phyloP scores from a whole-genome alignment of 2,113 vertebrate species.

The Thomomys bottae region DNA sequence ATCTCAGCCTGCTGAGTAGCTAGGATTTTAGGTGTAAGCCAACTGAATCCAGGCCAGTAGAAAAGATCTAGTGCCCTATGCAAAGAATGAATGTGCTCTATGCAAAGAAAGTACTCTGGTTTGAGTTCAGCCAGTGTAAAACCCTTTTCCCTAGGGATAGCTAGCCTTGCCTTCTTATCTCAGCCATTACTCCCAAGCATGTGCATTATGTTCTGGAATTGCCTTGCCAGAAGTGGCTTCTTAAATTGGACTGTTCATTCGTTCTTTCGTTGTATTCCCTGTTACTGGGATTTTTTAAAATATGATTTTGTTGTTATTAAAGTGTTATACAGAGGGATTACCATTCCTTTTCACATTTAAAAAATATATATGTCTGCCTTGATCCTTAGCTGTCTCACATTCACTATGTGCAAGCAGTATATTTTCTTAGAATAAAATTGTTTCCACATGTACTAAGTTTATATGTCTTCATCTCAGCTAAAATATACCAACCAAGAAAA shows the following conservation, averaged over 20 bases:
- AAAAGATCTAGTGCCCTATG: too few relatives aligned
- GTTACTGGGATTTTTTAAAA: too few relatives aligned
- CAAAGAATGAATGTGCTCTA: background rate
- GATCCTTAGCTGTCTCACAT: background rate
- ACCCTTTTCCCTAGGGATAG: background rate
- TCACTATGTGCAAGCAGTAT: slow-evolving; percentile 18
- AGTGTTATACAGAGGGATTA: background rate
- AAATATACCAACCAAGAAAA: slow-evolving; percentile 12
- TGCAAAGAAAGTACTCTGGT: slow-evolving; percentile 29
- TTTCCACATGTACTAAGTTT: background rate
- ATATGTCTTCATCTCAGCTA: background rate
- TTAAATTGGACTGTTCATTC: background rate
- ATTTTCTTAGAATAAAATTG: slow-evolving; percentile 18
- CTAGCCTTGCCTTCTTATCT: background rate
- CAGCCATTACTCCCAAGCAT: background rate
- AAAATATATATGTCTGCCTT: background rate
- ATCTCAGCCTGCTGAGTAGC: too few relatives aligned
- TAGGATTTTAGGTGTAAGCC: too few relatives aligned
- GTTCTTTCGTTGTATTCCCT: background rate
- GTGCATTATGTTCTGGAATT: background rate
- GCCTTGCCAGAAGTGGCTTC: background rate
- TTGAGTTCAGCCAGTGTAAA: background rate
- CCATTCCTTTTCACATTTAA: background rate
- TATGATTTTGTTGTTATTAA: background rate
- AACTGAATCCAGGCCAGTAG: too few relatives aligned